Base-by-base conservation (phyloP, 2,888 invertebrate species). In the Acrocyrtus sp. region DNA sequence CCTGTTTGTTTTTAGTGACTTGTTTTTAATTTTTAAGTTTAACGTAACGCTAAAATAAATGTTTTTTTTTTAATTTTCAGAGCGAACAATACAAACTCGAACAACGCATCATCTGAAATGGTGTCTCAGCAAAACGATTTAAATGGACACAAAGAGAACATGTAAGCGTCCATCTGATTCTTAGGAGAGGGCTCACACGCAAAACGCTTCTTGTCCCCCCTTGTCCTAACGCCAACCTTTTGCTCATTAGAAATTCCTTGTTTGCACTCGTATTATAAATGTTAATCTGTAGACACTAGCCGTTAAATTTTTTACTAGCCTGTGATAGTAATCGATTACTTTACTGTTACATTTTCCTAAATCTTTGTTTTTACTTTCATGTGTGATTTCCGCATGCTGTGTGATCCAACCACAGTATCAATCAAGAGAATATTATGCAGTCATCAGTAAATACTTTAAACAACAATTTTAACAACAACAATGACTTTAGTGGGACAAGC, bases 401-500 rank as follows among this genome's bases (percentile, higher is more conserved):
- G 34, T 48, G 29, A 41, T 48, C 43, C 5, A n/a, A 29, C 19
- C 34, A 47, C 58, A 76, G 76, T 66, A 67, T 73, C 27, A 58
- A 62, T 29, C 67, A 72, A 65, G 76, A 76, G 47, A 72, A 57
- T 26, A 68, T 62, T 29, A 57, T 74, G 63, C 68, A 72, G 70
- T 76, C 76, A 43, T 63, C 74, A 43, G 74, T 74, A 51, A 76
- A 76, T 66, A 68, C 76, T 56, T 54, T 76, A 63, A 76, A 76
- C 72, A 76, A 76, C 74, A 76, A 76, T 63, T 74, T 74, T 53
- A 77, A 77, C 72, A 76, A 76, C 69, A 77, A 77, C 74, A 74
- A 74, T 74, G 72, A 74, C 53, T 67, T 70, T 57, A 61, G 65
- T 57, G 68, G 61, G 56, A 50, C n/a, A n/a, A n/a, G 27, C 43